Base-by-base conservation (phyloP, 1,140 invertebrate genomes). In the Musca domestica region DNA sequence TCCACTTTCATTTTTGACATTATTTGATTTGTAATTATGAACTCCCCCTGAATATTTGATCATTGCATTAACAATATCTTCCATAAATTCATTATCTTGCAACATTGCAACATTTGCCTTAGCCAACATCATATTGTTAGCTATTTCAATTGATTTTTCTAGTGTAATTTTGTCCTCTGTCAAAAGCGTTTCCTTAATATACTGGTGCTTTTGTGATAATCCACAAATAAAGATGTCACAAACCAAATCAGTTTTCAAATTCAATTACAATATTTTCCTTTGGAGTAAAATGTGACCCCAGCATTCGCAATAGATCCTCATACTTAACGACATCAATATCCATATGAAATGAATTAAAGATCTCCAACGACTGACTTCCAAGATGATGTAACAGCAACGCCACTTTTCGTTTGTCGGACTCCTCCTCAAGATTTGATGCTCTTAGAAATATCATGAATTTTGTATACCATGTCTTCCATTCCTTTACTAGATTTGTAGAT, bases 261-360 rank as follows among this genome's bases (percentile, higher is more conserved):
- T 76, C 72, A 20, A 76, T 68, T 3, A 71, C 71, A 34, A 73
- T 30, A 65, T 74, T 75, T 20, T 67, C 70, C 51, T 72, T 76
- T 2, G 69, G 72, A 41, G 61, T 47, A 63, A 74, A 74, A 65
- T 68, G 71, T 4, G 6, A 17, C 47, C 74, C 70, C n/a, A 74
- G 72, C 48, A 66, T 68, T 17, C 54, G 15, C 7, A 74, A 27
- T 67, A 72, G 22, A 15, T 22, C 64, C 0, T 64, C 41, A 30
- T 68, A 68, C 15, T 17, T 10, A n/a, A 72, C 61, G 15, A 10
- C 68, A n/a, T 34, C 58, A 2, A 58, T 17, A 12, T 68, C 58
- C 56, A 51, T 27, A 34, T 69, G 49, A 64, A 73, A 74, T 7
- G 66, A 72, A 61, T 74, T 68, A 22, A 69, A 70, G 34, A 75